phyloP scores from a whole-genome alignment of 2,113 vertebrate species.

The Tupaia tana region DNA sequence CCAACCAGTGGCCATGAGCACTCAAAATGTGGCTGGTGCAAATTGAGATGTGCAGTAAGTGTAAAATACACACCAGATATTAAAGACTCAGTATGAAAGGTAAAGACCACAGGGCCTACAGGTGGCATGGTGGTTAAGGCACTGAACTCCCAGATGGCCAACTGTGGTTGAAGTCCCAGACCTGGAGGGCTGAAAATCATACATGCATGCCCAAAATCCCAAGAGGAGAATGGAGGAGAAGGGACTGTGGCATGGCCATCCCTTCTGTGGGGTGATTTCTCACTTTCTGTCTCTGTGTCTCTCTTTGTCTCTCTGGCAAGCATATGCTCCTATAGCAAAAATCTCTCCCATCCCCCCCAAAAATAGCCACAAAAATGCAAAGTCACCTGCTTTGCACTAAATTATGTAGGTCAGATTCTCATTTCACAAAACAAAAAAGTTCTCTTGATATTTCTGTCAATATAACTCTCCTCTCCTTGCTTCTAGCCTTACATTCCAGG shows the following conservation, averaged over 20 bases:
- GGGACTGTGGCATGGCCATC: too few species aligned
- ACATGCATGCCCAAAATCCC: too few species aligned
- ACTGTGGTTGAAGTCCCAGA: too few species aligned
- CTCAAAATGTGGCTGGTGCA: neutral
- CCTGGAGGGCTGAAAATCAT: too few species aligned
- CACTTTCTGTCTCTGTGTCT: too few species aligned
- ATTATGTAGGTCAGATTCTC: slow-evolving; percentile 12
- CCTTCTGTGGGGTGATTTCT: too few species aligned
- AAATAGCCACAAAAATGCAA: slow-evolving; percentile 26
- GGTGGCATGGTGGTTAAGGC: too few species aligned
- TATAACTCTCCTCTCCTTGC: neutral
- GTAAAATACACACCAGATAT: neutral
- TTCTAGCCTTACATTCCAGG: neutral
- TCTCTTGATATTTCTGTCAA: neutral
- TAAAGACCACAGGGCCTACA: neutral
- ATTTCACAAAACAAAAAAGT: neutral
- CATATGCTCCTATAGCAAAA: too few species aligned
- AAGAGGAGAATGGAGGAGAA: too few species aligned
- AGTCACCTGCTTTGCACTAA: neutral
- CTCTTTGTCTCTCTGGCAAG: too few species aligned
- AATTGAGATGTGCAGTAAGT: neutral
- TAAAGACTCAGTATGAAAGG: neutral
- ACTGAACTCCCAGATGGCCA: too few species aligned
- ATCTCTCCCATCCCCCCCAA: neutral
- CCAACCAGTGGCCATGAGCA: neutral